These are phyloP conservation scores for Gracilinanus agilis DNA, from an alignment of 2,113 vertebrate species.

Conservation along the genomic window DNA sequence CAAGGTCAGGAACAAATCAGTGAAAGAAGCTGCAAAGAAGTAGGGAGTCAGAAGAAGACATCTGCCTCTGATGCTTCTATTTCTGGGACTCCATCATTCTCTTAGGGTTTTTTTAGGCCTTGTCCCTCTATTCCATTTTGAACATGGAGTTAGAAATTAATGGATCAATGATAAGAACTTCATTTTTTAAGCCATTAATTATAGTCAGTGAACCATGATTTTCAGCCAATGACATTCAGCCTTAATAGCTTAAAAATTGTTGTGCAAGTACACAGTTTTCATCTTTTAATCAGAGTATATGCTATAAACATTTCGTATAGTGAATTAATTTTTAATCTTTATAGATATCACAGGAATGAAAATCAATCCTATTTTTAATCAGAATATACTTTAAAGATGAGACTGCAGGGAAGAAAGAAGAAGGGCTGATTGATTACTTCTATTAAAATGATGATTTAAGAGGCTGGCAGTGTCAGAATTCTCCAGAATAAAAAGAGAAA, in stretches of 20 bases:
- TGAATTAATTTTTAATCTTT: not conserved
- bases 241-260: not conserved
- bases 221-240: too few species aligned
- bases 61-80: too few species aligned
- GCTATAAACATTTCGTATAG: not conserved
- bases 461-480: not conserved
- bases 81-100: too few species aligned
- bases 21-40: not conserved
- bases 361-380: not conserved
- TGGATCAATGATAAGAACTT: too few species aligned
- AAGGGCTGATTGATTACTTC: not conserved
- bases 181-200: too few species aligned
- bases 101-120: too few species aligned
- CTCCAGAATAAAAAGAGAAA: not conserved
- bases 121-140: too few species aligned
- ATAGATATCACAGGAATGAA: not conserved
- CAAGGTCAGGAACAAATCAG: not conserved
- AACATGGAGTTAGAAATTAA: too few species aligned
- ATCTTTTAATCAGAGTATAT: not conserved
- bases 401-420: not conserved
- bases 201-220: too few species aligned
- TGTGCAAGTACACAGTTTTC: not conserved
- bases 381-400: not conserved
- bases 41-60: not conserved
- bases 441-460: not conserved